phyloP scores from a whole-genome alignment of 2,113 vertebrate genomes.

The Petaurus breviceps region DNA sequence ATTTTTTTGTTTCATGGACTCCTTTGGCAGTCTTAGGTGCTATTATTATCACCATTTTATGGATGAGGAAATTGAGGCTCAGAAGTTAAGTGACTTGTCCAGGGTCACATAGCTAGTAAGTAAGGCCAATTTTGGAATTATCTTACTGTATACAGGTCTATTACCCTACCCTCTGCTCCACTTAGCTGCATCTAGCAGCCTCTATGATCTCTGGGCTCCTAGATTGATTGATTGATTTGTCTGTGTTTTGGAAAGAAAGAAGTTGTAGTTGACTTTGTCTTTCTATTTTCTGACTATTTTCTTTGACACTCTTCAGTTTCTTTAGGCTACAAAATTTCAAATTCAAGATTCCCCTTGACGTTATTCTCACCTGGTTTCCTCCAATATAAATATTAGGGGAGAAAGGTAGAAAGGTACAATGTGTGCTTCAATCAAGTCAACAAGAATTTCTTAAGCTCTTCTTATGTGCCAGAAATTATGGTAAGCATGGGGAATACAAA shows the following conservation, averaged over 20 bases:
- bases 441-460: not conserved
- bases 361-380: not conserved
- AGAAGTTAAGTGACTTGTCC: not conserved
- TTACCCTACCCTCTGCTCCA: not conserved
- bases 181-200: not conserved
- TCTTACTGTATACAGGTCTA: not conserved
- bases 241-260: no score
- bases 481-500: not conserved
- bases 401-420: not conserved
- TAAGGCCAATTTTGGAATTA: not conserved
- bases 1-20: not conserved
- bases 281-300: no score
- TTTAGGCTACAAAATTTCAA: not conserved
- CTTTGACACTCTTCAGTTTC: not conserved
- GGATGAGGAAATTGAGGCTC: not conserved
- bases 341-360: not conserved
- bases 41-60: not conserved
- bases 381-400: not conserved
- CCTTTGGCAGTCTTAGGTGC: not conserved
- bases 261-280: not conserved
- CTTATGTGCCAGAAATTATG: not conserved
- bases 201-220: not conserved
- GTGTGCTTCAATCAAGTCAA: not conserved
- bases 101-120: not conserved
- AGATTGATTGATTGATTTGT: not conserved